Conservation (phyloP, 2,797 vertebrate genomes). For the Eulemur coronatus region DNA sequence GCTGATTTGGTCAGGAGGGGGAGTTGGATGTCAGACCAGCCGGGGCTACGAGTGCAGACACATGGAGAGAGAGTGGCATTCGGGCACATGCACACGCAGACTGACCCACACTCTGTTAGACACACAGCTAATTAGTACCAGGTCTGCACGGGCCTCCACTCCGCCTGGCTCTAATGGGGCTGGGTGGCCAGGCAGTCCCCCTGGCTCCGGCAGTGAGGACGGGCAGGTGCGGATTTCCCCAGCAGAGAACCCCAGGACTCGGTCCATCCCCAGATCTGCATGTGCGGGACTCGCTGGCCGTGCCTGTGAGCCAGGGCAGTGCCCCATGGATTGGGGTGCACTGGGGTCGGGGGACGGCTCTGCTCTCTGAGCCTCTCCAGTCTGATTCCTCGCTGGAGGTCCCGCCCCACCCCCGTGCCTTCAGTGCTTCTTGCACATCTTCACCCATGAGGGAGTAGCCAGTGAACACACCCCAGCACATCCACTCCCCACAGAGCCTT, state of each 20-base stretch:
- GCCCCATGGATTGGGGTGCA: neutral
- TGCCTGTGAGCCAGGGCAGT: neutral
- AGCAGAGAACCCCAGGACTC: neutral
- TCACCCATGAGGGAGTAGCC: neutral
- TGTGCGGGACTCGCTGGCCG: accelerated
- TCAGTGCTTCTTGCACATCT: neutral
- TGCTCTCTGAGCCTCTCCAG: neutral
- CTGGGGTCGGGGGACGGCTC: neutral
- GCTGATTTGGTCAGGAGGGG: constrained; percentile 50
- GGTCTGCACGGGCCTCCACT: neutral
- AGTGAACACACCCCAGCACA: neutral
- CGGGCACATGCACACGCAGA: accelerated
- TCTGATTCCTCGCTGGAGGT: accelerated
- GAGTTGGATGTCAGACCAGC: constrained; percentile 25
- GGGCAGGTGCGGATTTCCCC: neutral
- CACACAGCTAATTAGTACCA: neutral
- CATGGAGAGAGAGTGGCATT: neutral
- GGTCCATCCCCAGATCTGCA: neutral
- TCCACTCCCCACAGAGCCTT: constrained; percentile 35
- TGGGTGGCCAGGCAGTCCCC: neutral
- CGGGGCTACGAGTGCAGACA: neutral
- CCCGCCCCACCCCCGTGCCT: too few relatives aligned
- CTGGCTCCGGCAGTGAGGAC: accelerated
- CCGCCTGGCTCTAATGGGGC: neutral
- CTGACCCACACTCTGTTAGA: neutral